Evolutionary conservation across 2,113 vertebrate species (phyloP).

Genomic region (Erythrocercus mccallii): DNA sequence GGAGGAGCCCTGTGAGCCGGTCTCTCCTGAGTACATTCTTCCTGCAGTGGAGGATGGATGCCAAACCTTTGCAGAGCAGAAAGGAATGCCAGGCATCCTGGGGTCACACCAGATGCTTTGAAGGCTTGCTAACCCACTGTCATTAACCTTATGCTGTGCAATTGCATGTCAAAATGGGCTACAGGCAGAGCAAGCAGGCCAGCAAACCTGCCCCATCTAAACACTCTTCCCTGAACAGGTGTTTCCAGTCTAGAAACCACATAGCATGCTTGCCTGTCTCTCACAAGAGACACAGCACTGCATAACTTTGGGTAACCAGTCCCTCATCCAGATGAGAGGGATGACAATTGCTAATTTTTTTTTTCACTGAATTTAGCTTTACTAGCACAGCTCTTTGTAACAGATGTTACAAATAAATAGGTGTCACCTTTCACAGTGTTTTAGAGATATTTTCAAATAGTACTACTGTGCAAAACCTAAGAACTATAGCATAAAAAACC

Average conservation of each 20-base stretch:
- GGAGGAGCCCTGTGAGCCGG: background rate
- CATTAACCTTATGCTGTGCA: slow-evolving; percentile 71
- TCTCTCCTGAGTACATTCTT: slow-evolving; percentile 59
- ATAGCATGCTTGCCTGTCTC: background rate
- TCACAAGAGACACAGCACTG: background rate
- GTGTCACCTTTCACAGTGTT: background rate
- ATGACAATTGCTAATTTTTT: background rate
- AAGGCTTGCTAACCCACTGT: slow-evolving; percentile 75
- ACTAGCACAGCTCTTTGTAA: background rate
- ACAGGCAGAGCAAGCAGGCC: background rate
- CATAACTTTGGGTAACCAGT: background rate
- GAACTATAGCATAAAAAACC: background rate
- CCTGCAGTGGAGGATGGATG: slow-evolving; percentile 5
- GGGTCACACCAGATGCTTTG: slow-evolving; percentile 71
- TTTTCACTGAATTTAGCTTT: background rate
- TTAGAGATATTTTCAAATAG: background rate
- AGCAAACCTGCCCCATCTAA: slow-evolving; percentile 2
- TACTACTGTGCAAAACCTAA: background rate
- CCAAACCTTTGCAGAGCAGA: slow-evolving; percentile 80
- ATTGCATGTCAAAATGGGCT: slow-evolving; percentile 67
- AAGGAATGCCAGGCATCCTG: slow-evolving; percentile 82
- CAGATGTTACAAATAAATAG: background rate
- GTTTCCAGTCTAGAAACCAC: slow-evolving; percentile 26
- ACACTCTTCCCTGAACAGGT: slow-evolving; percentile 22
- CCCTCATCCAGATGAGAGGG: background rate